Percentiles rank a stretch among this genome's conserved stretches.
Conservation (phyloP, 2,888 invertebrate genomes). For the Andrena bucephala region DNA sequence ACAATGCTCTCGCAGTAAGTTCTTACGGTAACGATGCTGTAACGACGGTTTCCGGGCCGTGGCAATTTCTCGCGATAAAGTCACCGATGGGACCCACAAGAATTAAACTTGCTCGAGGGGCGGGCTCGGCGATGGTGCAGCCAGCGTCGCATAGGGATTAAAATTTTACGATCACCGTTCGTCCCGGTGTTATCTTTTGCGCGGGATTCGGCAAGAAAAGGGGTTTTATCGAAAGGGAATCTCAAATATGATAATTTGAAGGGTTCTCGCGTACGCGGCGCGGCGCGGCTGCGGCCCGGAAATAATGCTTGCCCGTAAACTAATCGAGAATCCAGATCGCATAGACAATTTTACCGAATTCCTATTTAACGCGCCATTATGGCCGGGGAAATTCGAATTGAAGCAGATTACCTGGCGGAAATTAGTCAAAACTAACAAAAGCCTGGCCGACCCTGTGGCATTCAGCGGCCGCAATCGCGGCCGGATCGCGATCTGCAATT, state of each 20-base stretch:
- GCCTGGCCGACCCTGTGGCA: conserved; percentile 70
- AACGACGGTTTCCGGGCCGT: conserved; percentile 79
- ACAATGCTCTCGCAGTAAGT: conserved; percentile 81
- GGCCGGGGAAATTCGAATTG: conserved; percentile 71
- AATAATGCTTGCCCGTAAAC: conserved; percentile 15
- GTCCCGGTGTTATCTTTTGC: not conserved
- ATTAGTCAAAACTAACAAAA: conserved; percentile 83
- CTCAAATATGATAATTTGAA: not conserved
- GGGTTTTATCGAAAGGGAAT: not conserved
- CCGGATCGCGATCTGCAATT: conserved; percentile 83
- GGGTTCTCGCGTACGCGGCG: not conserved
- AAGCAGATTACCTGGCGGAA: conserved; percentile 79
- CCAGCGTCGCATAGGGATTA: conserved; percentile 69
- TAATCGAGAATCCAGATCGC: conserved; percentile 50
- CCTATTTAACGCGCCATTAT: conserved; percentile 52
- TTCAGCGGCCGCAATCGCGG: conserved; percentile 81
- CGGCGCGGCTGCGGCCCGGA: not conserved
- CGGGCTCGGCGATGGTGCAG: conserved; percentile 66
- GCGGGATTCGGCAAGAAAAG: conserved; percentile 1
- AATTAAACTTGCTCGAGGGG: conserved; percentile 80
- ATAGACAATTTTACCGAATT: conserved; percentile 57
- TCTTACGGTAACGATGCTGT: conserved; percentile 85
- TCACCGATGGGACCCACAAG: conserved; percentile 83
- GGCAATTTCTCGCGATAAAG: conserved; percentile 84
- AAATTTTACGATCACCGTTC: conserved; percentile 67